Conservation (phyloP, 2,797 vertebrate species). For the Sebastolobus alascanus region DNA sequence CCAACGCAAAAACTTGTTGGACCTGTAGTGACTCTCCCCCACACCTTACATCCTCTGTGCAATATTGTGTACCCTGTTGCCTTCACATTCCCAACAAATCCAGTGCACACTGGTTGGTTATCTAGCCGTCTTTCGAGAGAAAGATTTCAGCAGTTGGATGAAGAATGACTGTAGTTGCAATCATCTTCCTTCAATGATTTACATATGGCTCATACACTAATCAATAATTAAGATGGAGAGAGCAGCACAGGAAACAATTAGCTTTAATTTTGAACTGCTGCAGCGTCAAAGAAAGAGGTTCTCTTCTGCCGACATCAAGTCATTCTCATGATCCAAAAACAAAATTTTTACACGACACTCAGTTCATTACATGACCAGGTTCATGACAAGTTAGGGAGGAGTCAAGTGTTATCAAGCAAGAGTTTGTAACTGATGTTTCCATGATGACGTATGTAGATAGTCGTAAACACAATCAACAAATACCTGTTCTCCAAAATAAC, state of each 20-base stretch:
- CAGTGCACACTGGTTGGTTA: too few relatives aligned
- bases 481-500: not conserved
- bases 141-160: not conserved
- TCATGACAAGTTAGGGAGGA: not conserved
- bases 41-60: not conserved
- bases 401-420: not conserved
- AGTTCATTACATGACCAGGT: not conserved
- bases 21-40: not conserved
- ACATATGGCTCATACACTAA: too few relatives aligned
- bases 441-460: accelerated
- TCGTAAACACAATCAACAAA: not conserved
- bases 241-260: too few relatives aligned
- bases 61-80: not conserved
- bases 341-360: not conserved
- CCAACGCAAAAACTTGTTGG: not conserved
- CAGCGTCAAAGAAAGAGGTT: too few relatives aligned
- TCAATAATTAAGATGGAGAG: too few relatives aligned
- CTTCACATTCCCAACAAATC: not conserved
- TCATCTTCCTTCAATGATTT: too few relatives aligned
- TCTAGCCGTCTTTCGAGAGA: not conserved
- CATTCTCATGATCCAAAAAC: not conserved
- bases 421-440: not conserved
- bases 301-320: not conserved
- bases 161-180: not conserved
- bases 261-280: too few relatives aligned